Percentiles rank a stretch among this genome's conserved stretches.
Conservation (phyloP, 2,888 invertebrate genomes). For the Caradrina clavipalpis region DNA sequence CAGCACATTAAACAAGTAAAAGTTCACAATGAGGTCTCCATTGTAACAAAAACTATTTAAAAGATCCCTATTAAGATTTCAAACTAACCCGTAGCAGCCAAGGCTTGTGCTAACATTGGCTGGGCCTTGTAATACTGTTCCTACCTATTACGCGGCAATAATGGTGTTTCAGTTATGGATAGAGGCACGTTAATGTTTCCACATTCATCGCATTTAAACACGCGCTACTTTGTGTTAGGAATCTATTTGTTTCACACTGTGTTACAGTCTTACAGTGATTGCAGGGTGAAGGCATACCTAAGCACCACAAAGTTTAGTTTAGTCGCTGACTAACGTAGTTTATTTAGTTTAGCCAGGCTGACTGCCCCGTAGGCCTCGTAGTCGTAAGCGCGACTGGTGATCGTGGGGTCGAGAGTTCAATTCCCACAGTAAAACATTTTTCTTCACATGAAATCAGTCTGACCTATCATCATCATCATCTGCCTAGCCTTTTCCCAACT, state of each 20-base stretch:
- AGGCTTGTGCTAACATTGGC: slow-evolving; percentile 32
- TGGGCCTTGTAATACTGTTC: slow-evolving; percentile 37
- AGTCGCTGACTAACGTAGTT: no score
- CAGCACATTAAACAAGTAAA: slow-evolving; percentile 25
- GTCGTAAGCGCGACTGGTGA: no score
- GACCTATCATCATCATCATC: no score
- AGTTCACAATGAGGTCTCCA: slow-evolving; percentile 14
- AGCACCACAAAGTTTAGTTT: no score
- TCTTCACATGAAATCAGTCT: no score
- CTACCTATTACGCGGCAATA: slow-evolving; percentile 26
- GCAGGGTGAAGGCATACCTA: neutral
- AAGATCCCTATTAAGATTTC: slow-evolving; percentile 55
- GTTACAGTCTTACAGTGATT: neutral
- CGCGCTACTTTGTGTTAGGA: slow-evolving; percentile 45
- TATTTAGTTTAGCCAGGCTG: no score
- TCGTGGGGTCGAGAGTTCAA: no score
- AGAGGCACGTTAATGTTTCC: slow-evolving; percentile 40
- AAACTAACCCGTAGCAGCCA: slow-evolving; percentile 43
- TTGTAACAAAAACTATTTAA: slow-evolving; percentile 45
- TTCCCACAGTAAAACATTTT: no score
- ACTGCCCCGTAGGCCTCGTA: no score
- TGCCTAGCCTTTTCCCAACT: no score
- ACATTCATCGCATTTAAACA: slow-evolving; percentile 54
- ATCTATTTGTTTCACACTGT: slow-evolving; percentile 36
- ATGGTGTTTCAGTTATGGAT: slow-evolving; percentile 46